These are phyloP conservation scores for Montipora capitata DNA, from an alignment of 92 coral and sea anemone species.

Conservation along the genomic window DNA sequence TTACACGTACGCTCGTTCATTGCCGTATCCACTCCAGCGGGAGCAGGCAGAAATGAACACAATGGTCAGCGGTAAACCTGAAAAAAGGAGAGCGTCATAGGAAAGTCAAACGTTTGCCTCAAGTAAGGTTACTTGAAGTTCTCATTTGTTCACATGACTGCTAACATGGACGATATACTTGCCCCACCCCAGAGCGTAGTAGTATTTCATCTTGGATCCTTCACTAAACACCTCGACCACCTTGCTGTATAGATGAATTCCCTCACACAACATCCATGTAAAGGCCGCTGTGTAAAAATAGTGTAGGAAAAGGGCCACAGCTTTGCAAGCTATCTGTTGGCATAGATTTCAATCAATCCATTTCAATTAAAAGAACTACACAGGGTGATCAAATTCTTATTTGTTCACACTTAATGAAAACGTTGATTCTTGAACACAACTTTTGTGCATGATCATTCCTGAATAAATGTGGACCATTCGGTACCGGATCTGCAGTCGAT, in stretches of 20 bases:
- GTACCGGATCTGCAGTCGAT: too few species aligned
- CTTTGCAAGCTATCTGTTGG: constrained; percentile 88
- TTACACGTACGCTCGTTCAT: constrained; percentile 88
- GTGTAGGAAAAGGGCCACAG: constrained; percentile 90
- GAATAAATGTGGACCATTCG: too few species aligned
- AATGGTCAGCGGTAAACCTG: constrained; percentile 90
- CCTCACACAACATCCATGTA: constrained; percentile 96
- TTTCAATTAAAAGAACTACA: too few species aligned
- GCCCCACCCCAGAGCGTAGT: constrained; percentile 98
- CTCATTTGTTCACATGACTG: too few species aligned
- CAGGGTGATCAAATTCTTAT: too few species aligned
- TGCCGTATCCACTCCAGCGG: constrained; percentile 87
- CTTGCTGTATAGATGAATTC: constrained; percentile 95
- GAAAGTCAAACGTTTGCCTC: too few species aligned
- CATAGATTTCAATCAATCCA: background rate
- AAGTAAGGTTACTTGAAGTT: too few species aligned
- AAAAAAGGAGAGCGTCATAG: background rate
- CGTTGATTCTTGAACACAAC: too few species aligned
- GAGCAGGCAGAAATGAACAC: constrained; percentile 91
- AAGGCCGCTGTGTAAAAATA: constrained; percentile 96
- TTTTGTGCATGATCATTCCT: too few species aligned
- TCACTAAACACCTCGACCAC: constrained; percentile 95
- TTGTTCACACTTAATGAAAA: too few species aligned
- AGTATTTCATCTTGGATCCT: constrained; percentile 95
- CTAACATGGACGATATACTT: constrained; percentile 28